These are phyloP conservation scores for Isoperla grammatica DNA, from an alignment of 2,888 invertebrate species.

Conservation along the genomic window DNA sequence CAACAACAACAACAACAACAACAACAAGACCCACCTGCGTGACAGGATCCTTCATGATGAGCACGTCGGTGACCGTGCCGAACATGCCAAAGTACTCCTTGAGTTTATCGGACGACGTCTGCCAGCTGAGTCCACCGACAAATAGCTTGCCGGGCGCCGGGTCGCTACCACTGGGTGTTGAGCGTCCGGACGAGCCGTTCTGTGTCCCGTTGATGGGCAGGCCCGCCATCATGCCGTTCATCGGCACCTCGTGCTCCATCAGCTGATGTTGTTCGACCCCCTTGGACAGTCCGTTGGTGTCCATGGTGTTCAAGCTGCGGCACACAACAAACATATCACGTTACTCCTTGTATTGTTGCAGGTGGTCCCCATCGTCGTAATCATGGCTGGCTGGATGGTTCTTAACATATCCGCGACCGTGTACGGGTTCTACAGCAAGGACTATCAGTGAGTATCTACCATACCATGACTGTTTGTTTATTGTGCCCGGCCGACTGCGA, in stretches of 20 bases:
- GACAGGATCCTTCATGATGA: constrained; percentile 91
- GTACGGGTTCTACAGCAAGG: constrained; percentile 22
- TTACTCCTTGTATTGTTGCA: constrained; percentile 34
- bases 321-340: constrained; percentile 27
- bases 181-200: constrained; percentile 45
- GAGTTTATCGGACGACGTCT: constrained; percentile 88
- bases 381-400: constrained; percentile 27
- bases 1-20: not conserved
- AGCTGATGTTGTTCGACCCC: constrained; percentile 7
- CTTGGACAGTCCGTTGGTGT: constrained; percentile 31
- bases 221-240: constrained; percentile 39
- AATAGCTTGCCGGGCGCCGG: constrained; percentile 82
- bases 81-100: constrained; percentile 90
- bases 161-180: constrained; percentile 47
- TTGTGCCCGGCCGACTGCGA: constrained; percentile 18
- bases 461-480: not conserved
- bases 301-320: constrained; percentile 51
- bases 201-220: constrained; percentile 42
- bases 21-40: constrained; percentile 85
- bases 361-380: constrained; percentile 35
- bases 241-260: constrained; percentile 46
- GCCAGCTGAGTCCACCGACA: constrained; percentile 89
- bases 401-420: constrained; percentile 27
- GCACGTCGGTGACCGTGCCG: constrained; percentile 83
- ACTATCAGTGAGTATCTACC: constrained; percentile 28